Conservation (phyloP, 92 coral and sea anemone species). For the Nematostella vectensis region DNA sequence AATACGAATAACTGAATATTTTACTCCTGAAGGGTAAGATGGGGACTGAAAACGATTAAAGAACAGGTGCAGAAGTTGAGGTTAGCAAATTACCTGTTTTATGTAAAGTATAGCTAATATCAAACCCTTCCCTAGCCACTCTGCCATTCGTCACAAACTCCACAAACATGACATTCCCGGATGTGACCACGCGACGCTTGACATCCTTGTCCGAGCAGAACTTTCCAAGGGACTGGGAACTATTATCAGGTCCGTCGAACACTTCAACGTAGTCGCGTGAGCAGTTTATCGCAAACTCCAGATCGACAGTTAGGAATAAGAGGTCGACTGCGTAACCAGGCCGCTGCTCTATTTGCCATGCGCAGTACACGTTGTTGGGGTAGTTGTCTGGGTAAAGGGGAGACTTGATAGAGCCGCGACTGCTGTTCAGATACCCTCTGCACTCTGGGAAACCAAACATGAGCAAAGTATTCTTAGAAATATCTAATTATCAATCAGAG, state of each 20-base stretch:
- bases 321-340: constrained; percentile 29
- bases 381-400: constrained; percentile 46
- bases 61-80: too few relatives aligned
- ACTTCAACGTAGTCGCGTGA: constrained; percentile 40
- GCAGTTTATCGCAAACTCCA: constrained; percentile 40
- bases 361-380: constrained; percentile 41
- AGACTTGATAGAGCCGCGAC: constrained; percentile 34
- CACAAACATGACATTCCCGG: constrained; percentile 34
- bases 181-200: constrained; percentile 23
- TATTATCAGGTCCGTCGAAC: constrained; percentile 30
- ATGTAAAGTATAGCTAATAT: constrained; percentile 24
- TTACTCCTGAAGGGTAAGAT: too few relatives aligned
- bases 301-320: constrained; percentile 17
- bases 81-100: constrained; percentile 40
- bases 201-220: constrained; percentile 30
- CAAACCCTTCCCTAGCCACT: constrained; percentile 30
- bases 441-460: constrained; percentile 20
- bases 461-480: too few relatives aligned
- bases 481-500: too few relatives aligned
- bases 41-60: too few relatives aligned
- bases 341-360: constrained; percentile 44
- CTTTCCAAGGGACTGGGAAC: constrained; percentile 44
- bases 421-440: constrained; percentile 15
- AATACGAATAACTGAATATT: background rate
- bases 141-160: constrained; percentile 28